phyloP scores from a whole-genome alignment of 2,113 vertebrate species.

The Picathartes gymnocephalus region DNA sequence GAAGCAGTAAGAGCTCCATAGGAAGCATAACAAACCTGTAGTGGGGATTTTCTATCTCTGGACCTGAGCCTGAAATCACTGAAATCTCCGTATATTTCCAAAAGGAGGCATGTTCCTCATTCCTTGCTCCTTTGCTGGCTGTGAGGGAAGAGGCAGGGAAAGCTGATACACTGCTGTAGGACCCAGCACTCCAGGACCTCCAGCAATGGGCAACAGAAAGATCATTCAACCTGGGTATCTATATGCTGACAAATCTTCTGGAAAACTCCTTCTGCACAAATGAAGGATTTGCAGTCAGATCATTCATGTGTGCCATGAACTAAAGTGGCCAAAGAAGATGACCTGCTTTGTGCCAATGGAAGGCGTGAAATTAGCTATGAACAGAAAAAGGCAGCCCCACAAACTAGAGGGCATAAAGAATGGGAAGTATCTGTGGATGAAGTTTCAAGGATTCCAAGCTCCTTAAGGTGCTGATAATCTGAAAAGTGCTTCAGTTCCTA shows the following conservation, averaged over 20 bases:
- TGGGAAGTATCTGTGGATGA: neutral
- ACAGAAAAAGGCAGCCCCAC: neutral
- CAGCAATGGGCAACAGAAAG: neutral
- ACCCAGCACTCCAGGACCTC: neutral
- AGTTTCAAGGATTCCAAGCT: neutral
- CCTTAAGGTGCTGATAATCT: neutral
- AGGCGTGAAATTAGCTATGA: neutral
- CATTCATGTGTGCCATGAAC: neutral
- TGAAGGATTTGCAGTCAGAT: neutral
- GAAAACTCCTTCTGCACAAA: neutral
- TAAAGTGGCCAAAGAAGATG: neutral
- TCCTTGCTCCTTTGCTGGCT: neutral
- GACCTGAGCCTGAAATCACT: neutral
- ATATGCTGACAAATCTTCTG: neutral
- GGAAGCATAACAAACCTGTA: neutral
- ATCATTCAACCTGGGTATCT: neutral
- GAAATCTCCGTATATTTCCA: neutral
- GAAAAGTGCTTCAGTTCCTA: neutral
- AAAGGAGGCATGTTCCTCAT: neutral
- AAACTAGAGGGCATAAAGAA: neutral
- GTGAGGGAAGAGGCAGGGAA: neutral
- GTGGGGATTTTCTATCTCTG: neutral
- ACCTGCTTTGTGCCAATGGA: neutral
- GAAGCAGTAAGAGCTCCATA: neutral
- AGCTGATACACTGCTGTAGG: neutral